phyloP scores from a whole-genome alignment of 1,140 invertebrate genomes.

The Melitaea cinxia region DNA sequence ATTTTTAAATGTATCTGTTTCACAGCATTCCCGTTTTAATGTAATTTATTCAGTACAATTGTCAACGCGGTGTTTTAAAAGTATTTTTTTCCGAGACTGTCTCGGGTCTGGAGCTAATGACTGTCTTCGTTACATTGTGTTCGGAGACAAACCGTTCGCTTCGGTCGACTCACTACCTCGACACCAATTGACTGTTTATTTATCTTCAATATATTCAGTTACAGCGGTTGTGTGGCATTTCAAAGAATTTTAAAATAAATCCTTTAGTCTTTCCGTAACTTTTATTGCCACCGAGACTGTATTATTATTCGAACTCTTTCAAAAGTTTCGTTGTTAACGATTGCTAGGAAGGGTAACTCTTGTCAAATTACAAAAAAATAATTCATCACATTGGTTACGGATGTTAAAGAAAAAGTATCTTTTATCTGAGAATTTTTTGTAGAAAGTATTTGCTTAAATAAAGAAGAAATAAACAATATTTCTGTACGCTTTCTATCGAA shows the following conservation, averaged over 20 bases:
- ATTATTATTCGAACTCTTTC: not conserved
- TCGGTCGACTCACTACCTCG: constrained; percentile 27
- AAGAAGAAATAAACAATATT: not conserved
- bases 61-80: constrained; percentile 20
- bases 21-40: constrained; percentile 10
- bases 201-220: constrained; percentile 34
- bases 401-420: not conserved
- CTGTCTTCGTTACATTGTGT: constrained; percentile 26
- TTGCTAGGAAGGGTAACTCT: not conserved
- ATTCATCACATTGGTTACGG: constrained; percentile 21
- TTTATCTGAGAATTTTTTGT: not conserved
- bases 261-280: constrained; percentile 33
- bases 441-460: not conserved
- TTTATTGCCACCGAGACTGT: constrained; percentile 38
- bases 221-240: constrained; percentile 30
- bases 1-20: not conserved
- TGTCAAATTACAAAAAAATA: constrained; percentile 13
- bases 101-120: constrained; percentile 25
- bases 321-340: not conserved
- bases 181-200: constrained; percentile 30
- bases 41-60: constrained; percentile 23
- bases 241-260: constrained; percentile 36
- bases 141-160: constrained; percentile 31
- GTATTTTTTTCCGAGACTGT: constrained; percentile 10
- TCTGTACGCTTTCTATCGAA: too few relatives aligned